Percentiles rank a stretch among this genome's conserved stretches.
Conservation (phyloP, 2,113 vertebrate genomes). For the Bothrops jararaca region DNA sequence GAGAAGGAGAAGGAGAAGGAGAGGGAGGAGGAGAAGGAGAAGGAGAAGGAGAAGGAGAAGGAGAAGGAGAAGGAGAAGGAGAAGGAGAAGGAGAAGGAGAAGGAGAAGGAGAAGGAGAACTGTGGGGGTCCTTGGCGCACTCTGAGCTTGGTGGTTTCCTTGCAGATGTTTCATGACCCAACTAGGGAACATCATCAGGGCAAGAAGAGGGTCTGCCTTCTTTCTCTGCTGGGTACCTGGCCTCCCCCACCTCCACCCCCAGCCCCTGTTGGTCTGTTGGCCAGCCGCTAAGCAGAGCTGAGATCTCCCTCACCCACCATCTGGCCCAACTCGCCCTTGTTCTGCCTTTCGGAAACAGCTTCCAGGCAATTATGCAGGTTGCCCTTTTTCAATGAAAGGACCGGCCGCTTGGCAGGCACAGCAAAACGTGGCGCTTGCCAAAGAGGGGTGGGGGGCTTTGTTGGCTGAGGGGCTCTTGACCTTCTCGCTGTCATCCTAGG, state of each 20-base stretch:
- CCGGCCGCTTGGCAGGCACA: fast-evolving
- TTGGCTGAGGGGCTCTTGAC: conserved; percentile 4
- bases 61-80: no score
- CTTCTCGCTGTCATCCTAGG: conserved; percentile 30
- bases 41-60: no score
- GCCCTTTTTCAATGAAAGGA: neutral
- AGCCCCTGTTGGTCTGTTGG: neutral
- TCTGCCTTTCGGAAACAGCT: neutral
- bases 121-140: no score
- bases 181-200: no score
- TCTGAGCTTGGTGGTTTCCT: no score
- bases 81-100: no score
- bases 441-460: neutral
- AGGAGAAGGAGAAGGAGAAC: no score
- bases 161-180: no score
- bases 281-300: neutral
- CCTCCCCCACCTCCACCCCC: neutral
- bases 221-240: neutral
- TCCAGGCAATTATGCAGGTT: fast-evolving
- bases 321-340: neutral
- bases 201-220: no score
- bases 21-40: no score
- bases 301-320: neutral
- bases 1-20: no score
- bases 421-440: fast-evolving